Conservation (phyloP, 1,140 invertebrate genomes). For the Ditylenchus dipsaci region DNA sequence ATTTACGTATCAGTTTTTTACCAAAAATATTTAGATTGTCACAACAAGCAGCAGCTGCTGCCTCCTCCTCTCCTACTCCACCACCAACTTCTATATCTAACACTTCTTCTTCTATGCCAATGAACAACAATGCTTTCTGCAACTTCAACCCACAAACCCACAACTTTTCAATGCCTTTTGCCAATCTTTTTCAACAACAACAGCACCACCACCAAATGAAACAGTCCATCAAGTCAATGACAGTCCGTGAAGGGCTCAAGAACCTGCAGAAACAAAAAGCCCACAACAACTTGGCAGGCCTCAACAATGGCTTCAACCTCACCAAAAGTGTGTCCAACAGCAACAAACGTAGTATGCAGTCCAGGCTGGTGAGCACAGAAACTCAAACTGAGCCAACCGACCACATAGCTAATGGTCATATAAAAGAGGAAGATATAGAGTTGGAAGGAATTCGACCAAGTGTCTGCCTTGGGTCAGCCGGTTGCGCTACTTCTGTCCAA, state of each 20-base stretch:
- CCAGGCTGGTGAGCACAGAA: not conserved
- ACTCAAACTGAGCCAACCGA: not conserved
- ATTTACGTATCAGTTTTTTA: not conserved
- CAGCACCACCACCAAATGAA: not conserved
- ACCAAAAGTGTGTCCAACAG: not conserved
- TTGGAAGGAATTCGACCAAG: not conserved
- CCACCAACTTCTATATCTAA: not conserved
- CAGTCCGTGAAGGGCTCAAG: no score
- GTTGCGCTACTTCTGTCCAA: not conserved
- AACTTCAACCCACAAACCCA: not conserved
- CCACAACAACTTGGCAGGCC: not conserved
- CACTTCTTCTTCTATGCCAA: not conserved
- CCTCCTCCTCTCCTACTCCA: conserved; percentile 8
- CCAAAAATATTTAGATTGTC: conserved; percentile 31
- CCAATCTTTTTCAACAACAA: not conserved
- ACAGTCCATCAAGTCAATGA: not conserved
- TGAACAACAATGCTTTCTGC: not conserved
- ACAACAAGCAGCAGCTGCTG: conserved; percentile 25
- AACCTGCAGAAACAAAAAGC: no score
- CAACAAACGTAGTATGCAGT: not conserved
- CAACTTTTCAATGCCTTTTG: not conserved
- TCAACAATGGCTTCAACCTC: not conserved
- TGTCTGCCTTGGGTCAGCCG: not conserved
- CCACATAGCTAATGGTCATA: not conserved
- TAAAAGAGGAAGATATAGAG: not conserved